phyloP scores from a whole-genome alignment of 2,797 vertebrate genomes.

The Neomorphus geoffroyi region DNA sequence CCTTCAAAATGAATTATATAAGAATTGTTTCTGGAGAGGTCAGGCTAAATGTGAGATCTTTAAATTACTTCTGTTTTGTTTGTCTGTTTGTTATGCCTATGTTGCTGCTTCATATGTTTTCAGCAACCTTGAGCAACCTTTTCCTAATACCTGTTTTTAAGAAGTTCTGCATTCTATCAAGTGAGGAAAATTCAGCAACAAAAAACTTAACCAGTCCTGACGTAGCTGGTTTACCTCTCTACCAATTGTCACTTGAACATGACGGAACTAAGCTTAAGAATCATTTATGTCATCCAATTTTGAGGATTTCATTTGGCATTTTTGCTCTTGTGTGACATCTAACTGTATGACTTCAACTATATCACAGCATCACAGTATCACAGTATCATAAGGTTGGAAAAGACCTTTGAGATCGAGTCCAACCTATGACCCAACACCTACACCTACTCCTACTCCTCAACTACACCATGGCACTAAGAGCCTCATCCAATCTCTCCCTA shows the following conservation, averaged over 20 bases:
- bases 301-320: neutral
- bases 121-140: neutral
- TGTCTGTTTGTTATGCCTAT: neutral
- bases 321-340: neutral
- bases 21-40: neutral
- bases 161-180: neutral
- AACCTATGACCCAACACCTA: too few relatives aligned
- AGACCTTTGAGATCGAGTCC: too few relatives aligned
- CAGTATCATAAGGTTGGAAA: too few relatives aligned
- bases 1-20: neutral
- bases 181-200: neutral
- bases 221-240: neutral
- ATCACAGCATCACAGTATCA: too few relatives aligned
- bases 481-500: too few relatives aligned
- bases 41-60: neutral
- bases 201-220: neutral
- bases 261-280: neutral
- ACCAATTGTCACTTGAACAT: neutral
- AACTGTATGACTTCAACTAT: neutral
- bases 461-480: too few relatives aligned
- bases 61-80: neutral
- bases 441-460: too few relatives aligned
- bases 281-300: neutral
- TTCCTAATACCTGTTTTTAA: neutral
- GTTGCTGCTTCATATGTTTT: neutral